These are phyloP conservation scores for Pterostichus niger DNA, from an alignment of 2,888 invertebrate genomes.

Conservation along the genomic window DNA sequence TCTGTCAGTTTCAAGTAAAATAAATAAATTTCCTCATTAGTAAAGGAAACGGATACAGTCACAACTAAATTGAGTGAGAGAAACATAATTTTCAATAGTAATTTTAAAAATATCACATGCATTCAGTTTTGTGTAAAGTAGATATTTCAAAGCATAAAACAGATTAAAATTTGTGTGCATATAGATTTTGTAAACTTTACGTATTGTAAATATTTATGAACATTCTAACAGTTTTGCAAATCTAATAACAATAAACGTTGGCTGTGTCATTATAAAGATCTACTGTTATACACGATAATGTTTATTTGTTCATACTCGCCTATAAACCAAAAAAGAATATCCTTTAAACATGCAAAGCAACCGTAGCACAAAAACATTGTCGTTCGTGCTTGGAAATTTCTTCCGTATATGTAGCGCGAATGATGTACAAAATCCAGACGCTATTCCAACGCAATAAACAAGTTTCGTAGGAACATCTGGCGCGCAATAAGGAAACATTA, in stretches of 20 bases:
- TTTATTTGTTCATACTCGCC: slow-evolving; percentile 37
- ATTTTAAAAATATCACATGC: too few species aligned
- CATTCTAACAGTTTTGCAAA: slow-evolving; percentile 15
- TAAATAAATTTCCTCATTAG: too few species aligned
- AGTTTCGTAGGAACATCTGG: slow-evolving; percentile 55
- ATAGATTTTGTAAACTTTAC: background rate
- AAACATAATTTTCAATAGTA: too few species aligned
- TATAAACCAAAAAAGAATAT: slow-evolving; percentile 46
- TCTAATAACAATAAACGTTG: slow-evolving; percentile 52
- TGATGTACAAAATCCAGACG: slow-evolving; percentile 57
- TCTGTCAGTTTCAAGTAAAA: too few species aligned
- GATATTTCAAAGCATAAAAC: too few species aligned
- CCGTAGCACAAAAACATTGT: slow-evolving; percentile 48
- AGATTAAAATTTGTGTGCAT: background rate
- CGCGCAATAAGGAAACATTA: slow-evolving; percentile 65
- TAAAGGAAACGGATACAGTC: too few species aligned
- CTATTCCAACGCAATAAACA: slow-evolving; percentile 46
- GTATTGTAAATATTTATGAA: slow-evolving; percentile 42
- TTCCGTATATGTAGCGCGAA: slow-evolving; percentile 47
- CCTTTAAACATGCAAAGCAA: slow-evolving; percentile 46
- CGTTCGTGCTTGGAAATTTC: slow-evolving; percentile 49
- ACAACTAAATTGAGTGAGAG: too few species aligned
- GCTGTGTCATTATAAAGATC: slow-evolving; percentile 33
- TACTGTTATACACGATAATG: slow-evolving; percentile 41
- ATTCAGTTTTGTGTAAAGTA: too few species aligned